A percentile compares a stretch with the other conserved stretches of the same genome.
Conservation (phyloP, 2,797 vertebrate species). For the Spondyliosoma cantharus region DNA sequence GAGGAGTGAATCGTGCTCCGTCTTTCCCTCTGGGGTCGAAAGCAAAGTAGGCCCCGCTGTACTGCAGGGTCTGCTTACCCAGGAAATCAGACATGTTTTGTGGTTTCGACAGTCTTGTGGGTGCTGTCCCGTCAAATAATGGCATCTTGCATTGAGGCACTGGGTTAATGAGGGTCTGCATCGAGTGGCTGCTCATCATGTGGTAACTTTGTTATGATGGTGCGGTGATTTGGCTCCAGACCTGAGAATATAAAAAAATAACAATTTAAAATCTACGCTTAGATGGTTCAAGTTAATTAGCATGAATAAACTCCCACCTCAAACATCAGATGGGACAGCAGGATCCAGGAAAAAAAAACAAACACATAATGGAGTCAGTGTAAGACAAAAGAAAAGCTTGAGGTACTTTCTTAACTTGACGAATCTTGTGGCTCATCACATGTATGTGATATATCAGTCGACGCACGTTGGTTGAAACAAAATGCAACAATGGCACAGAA, state of each 20-base stretch:
- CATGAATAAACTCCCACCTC: neutral
- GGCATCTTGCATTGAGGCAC: conserved; percentile 85
- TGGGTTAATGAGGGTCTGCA: conserved; percentile 75
- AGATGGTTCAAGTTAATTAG: neutral
- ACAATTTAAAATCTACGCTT: neutral
- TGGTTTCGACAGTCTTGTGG: conserved; percentile 71
- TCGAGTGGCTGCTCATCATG: conserved; percentile 86
- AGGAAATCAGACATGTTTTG: conserved; percentile 66
- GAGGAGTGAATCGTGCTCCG: conserved; percentile 57
- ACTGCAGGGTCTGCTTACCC: conserved; percentile 78
- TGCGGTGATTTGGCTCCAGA: conserved; percentile 50
- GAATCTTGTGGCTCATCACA: conserved; percentile 53
- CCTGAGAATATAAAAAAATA: conserved; percentile 62
- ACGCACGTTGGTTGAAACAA: conserved; percentile 10
- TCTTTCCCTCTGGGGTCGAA: conserved; percentile 82
- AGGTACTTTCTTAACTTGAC: conserved; percentile 23
- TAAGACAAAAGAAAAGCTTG: conserved; percentile 5
- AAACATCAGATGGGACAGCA: neutral
- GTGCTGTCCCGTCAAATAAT: conserved; percentile 78
- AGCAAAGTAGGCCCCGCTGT: conserved; percentile 86
- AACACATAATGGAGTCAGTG: neutral
- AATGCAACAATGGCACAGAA: conserved; percentile 20
- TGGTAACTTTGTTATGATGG: conserved; percentile 49
- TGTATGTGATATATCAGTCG: conserved; percentile 36
- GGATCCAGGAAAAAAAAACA: conserved; percentile 12